Evolutionary conservation across 2,113 vertebrate species (phyloP).

Genomic region (Mystacornis crossleyi): DNA sequence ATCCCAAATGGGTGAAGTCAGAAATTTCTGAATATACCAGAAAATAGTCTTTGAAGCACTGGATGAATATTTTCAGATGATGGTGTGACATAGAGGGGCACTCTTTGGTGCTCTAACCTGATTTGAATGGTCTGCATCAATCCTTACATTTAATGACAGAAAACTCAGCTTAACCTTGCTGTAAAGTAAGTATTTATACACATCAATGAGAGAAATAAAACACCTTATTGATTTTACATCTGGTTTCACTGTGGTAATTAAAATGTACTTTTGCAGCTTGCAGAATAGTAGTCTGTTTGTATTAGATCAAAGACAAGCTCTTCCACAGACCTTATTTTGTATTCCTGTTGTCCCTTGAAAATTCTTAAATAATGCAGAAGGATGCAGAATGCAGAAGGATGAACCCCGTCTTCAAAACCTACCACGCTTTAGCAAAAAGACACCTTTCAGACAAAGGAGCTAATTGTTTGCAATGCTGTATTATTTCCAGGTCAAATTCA

Average conservation of each 20-base stretch:
- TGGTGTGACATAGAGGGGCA: not conserved
- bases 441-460: not conserved
- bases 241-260: constrained; percentile 70
- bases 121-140: constrained; percentile 58
- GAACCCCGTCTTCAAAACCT: not conserved
- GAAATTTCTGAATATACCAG: not conserved
- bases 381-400: not conserved
- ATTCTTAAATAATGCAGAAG: not conserved
- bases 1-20: not conserved
- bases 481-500: not conserved
- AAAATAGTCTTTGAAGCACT: not conserved
- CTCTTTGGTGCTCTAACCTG: constrained; percentile 17
- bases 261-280: constrained; percentile 70
- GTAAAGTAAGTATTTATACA: constrained; percentile 75
- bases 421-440: not conserved
- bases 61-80: constrained; percentile 1
- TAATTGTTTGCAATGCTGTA: not conserved
- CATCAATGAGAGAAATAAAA: constrained; percentile 75
- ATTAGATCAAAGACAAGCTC: constrained; percentile 49
- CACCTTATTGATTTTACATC: constrained; percentile 75
- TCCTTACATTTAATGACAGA: constrained; percentile 66
- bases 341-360: constrained; percentile 10
- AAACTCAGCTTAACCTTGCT: constrained; percentile 71
- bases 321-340: not conserved
- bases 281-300: constrained; percentile 62